phyloP scores from a whole-genome alignment of 2,113 vertebrate genomes.

The Corythaixoides concolor region DNA sequence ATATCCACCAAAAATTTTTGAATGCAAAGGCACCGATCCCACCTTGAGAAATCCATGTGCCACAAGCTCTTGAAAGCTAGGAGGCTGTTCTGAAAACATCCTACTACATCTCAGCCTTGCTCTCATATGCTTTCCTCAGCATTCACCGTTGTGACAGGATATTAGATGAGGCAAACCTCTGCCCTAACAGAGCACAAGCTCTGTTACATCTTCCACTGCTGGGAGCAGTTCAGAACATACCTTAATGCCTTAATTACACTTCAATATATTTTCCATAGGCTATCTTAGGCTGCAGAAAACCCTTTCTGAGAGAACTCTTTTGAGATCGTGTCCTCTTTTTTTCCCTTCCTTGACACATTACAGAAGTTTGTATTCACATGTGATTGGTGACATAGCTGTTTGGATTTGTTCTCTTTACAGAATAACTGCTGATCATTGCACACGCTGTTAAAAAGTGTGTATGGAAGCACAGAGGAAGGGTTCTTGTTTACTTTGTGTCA shows the following conservation, averaged over 20 bases:
- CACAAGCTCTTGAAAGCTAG: not conserved
- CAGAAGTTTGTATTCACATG: not conserved
- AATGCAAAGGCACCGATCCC: not conserved
- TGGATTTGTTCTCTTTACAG: not conserved
- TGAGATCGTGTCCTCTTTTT: not conserved
- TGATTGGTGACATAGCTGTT: not conserved
- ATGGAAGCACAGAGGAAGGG: not conserved
- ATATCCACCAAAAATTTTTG: not conserved
- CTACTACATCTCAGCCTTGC: not conserved
- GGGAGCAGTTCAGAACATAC: not conserved
- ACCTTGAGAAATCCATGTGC: not conserved
- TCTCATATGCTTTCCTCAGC: not conserved
- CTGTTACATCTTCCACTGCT: not conserved
- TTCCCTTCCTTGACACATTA: not conserved
- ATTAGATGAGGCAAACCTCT: not conserved
- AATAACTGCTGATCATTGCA: not conserved
- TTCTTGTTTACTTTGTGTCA: not conserved
- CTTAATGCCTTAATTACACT: not conserved
- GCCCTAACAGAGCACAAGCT: not conserved
- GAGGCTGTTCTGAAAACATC: not conserved
- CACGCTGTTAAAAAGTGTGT: not conserved
- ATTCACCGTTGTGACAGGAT: fast-evolving
- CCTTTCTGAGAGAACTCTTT: not conserved
- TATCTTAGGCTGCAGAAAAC: not conserved
- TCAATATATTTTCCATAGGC: not conserved